Percentiles rank a stretch among this genome's conserved stretches.
Evolutionary conservation across 2,888 invertebrate species (phyloP).

Genomic region (Oasisia sp.): DNA sequence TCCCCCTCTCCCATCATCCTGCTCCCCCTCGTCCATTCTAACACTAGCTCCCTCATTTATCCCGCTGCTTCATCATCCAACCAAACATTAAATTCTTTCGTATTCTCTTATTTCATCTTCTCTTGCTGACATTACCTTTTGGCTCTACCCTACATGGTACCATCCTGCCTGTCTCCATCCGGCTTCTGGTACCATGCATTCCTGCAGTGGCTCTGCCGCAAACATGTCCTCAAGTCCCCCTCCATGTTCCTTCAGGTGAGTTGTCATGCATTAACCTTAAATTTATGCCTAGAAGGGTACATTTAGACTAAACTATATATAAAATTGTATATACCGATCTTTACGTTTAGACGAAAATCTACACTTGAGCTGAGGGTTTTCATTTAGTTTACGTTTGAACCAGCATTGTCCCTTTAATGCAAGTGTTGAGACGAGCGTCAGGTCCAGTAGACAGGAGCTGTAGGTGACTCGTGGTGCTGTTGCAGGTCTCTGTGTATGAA

Average conservation of each 20-base stretch:
- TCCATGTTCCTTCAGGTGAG: not conserved
- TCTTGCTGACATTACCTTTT: not conserved
- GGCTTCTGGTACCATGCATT: not conserved
- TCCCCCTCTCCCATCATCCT: too few relatives aligned
- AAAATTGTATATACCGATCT: too few relatives aligned
- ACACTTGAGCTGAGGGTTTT: too few relatives aligned
- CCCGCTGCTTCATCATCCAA: not conserved
- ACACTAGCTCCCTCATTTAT: not conserved
- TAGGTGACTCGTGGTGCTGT: not conserved
- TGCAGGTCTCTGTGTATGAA: constrained; percentile 70
- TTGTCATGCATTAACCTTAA: too few relatives aligned
- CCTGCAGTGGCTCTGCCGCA: not conserved
- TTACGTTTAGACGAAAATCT: not conserved
- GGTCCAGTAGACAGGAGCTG: not conserved
- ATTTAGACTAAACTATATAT: too few relatives aligned
- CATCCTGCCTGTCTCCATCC: not conserved
- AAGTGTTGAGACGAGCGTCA: not conserved
- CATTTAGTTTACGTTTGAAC: not conserved
- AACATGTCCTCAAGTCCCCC: not conserved
- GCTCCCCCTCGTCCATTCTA: not conserved
- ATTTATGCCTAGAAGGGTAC: too few relatives aligned
- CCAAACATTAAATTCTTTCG: not conserved
- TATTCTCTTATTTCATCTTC: not conserved
- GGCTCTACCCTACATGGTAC: not conserved
- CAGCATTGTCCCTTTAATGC: not conserved